Conservation (phyloP, 1,140 invertebrate species). For the Nasonia longicornis region DNA sequence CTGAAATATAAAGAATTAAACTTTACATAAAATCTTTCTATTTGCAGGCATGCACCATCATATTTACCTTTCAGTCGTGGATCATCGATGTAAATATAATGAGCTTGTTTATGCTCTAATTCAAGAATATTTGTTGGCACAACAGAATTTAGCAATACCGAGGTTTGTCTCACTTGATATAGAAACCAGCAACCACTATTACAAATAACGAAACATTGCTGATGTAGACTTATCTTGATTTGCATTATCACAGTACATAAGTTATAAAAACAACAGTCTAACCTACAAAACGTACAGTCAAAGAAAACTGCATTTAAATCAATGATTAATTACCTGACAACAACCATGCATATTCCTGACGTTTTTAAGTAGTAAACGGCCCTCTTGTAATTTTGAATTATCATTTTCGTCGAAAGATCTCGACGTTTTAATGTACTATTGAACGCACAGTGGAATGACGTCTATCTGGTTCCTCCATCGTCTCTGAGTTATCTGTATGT, state of each 20-base stretch:
- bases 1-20: conserved; percentile 51
- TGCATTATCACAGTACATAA: conserved; percentile 9
- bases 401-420: conserved; percentile 40
- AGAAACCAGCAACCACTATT: conserved; percentile 62
- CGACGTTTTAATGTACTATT: not conserved
- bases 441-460: not conserved
- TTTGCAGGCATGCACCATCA: not conserved
- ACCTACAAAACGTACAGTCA: conserved; percentile 28
- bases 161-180: conserved; percentile 62
- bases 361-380: conserved; percentile 59
- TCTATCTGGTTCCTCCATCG: conserved; percentile 24
- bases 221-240: conserved; percentile 3
- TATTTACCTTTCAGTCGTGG: conserved; percentile 61
- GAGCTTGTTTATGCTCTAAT: conserved; percentile 58
- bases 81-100: conserved; percentile 68
- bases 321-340: conserved; percentile 55
- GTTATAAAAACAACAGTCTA: conserved; percentile 21
- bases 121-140: conserved; percentile 60
- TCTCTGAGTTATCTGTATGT: not conserved
- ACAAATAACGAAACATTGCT: conserved; percentile 40
- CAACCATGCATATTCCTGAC: conserved; percentile 56
- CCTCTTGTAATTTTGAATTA: conserved; percentile 45
- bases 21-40: conserved; percentile 29
- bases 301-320: conserved; percentile 32
- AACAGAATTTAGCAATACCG: conserved; percentile 56